Conservation (phyloP, 2,113 vertebrate genomes). For the Coptodon bakossiorum region DNA sequence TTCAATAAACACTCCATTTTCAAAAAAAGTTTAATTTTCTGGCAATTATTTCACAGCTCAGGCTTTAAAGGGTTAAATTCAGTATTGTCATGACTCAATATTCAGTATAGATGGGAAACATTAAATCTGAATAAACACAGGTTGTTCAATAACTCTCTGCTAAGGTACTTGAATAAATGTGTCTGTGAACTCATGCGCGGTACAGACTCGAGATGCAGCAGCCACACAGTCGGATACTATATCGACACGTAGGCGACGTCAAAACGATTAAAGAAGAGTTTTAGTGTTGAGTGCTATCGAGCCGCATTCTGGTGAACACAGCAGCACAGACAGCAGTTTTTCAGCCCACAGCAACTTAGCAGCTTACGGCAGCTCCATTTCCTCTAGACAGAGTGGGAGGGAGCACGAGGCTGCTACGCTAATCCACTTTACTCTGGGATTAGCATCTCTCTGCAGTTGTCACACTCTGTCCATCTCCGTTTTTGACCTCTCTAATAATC, state of each 20-base stretch:
- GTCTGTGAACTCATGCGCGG: not conserved
- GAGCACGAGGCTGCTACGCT: constrained; percentile 17
- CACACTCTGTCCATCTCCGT: not conserved
- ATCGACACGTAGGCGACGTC: not conserved
- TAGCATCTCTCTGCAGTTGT: constrained; percentile 33
- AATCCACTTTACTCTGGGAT: constrained; percentile 57
- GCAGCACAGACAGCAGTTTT: not conserved
- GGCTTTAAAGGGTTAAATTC: not conserved
- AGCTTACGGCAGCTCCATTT: constrained; percentile 35
- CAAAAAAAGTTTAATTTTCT: not conserved
- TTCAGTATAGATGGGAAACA: not conserved
- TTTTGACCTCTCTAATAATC: not conserved
- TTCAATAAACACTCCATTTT: not conserved
- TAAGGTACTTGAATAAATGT: not conserved
- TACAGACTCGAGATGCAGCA: not conserved
- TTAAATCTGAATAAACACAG: not conserved
- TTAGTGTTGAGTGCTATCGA: not conserved
- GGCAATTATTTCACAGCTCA: not conserved
- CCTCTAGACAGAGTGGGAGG: constrained; percentile 8
- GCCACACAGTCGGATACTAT: not conserved
- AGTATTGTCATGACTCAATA: not conserved
- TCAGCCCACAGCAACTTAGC: not conserved
- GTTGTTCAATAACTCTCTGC: not conserved
- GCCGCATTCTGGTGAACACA: not conserved
- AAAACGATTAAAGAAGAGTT: not conserved